Evolutionary conservation across 2,113 vertebrate genomes (phyloP).

Genomic region (Amphiprion ocellaris): DNA sequence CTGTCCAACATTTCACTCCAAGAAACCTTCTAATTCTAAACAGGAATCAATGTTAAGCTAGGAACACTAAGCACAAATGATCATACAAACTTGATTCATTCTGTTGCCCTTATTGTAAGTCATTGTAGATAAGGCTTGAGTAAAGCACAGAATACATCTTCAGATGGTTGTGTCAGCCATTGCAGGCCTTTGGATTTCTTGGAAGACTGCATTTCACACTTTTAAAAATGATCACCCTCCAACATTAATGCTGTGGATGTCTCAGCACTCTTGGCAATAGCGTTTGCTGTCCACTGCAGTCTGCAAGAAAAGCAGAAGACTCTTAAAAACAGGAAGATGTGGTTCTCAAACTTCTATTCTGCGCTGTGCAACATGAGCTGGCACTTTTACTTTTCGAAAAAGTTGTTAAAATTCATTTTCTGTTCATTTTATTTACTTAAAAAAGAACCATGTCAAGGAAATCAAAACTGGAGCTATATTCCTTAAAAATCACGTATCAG

Average conservation of each 20-base stretch:
- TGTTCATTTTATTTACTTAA: background rate
- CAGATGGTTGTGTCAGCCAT: background rate
- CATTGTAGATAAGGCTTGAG: background rate
- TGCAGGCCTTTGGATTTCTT: background rate
- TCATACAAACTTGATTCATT: background rate
- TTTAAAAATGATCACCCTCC: background rate
- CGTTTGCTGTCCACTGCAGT: background rate
- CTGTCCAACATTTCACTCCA: background rate
- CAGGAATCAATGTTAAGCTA: background rate
- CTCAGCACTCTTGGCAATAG: background rate
- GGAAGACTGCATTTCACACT: background rate
- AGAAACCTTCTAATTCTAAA: background rate
- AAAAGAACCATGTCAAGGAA: too few species aligned
- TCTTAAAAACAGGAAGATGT: background rate
- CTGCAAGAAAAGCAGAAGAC: background rate
- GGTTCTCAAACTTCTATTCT: background rate
- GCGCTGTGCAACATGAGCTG: constrained; percentile 7
- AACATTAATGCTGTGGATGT: background rate
- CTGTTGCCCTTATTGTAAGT: background rate
- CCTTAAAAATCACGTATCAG: background rate
- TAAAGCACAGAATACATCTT: background rate
- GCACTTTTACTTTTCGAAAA: background rate
- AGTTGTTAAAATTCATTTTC: background rate
- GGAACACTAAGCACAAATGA: background rate
- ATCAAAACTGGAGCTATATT: background rate